Evolutionary conservation across 2,797 vertebrate species (phyloP), one percentile per base, ranked within the genome.

Genomic region (Cheirogaleus major): DNA sequence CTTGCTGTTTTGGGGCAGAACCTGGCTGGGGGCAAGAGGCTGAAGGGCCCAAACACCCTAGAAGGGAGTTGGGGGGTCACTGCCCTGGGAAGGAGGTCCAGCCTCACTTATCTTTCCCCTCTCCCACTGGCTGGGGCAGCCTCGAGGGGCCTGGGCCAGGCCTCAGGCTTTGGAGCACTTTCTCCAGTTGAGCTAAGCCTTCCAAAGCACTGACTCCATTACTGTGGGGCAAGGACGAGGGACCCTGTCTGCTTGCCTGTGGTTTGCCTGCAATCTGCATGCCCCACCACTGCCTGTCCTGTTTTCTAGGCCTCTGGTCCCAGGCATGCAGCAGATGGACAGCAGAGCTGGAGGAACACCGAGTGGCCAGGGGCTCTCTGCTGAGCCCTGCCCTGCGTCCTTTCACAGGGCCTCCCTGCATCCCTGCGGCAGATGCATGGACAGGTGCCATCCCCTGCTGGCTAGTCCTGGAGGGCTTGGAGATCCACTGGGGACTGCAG

Each of bases 261-360:
- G 18, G n/a, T 88, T 80, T 76, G 59, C 35, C 70, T 87, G 59
- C 45, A n/a, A 13, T 93, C 73, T 83, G 50, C 70, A 15, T 32
- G 50, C 41, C 50, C 22, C 57, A 25, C 25, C 10, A 5, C 30
- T 2, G 38, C 22, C 32, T 48, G 27, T 20, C 57, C n/a, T 38
- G 30, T 69, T 27, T 43, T 72, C 38, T n/a, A 57, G 84, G 25
- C 35, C 35, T 69, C 67, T 83, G 91, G 45, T 18, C 32, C 55
- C 35, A 22, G 9, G 7, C 7, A 25, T 59, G 43, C 41, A 4
- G 20, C 80, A 7, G 59, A 38, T 55, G n/a, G 57, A 45, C n/a
- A 8, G 27, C 0, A 1, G 38, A 57, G 94, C 43, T 7, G 4
- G 48, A 0, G 2, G 25, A 30, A 30, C 23, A 2, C 32, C 15